phyloP scores from a whole-genome alignment of 2,113 vertebrate species.

The Istiophorus platypterus region DNA sequence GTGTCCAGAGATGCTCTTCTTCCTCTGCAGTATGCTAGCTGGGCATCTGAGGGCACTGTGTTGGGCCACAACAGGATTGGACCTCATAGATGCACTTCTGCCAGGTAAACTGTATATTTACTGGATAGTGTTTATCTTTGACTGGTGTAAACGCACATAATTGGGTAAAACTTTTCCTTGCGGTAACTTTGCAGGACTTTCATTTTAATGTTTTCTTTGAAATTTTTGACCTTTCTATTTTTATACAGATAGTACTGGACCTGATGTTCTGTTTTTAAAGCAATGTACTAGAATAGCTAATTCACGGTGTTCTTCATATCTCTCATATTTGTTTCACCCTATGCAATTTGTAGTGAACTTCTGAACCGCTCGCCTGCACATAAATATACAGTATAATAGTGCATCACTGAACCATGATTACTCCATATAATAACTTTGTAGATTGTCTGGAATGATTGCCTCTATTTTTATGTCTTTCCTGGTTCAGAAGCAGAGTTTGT shows the following conservation, averaged over 20 bases:
- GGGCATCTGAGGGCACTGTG: slow-evolving; percentile 85
- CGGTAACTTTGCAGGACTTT: not conserved
- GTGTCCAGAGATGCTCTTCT: slow-evolving; percentile 88
- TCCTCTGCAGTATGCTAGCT: slow-evolving; percentile 90
- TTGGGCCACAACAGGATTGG: slow-evolving; percentile 81
- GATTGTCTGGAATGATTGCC: slow-evolving; percentile 33
- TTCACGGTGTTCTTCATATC: not conserved
- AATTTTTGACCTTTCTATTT: not conserved
- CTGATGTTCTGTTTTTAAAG: not conserved
- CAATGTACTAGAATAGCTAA: not conserved
- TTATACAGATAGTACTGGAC: not conserved
- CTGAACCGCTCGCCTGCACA: not conserved
- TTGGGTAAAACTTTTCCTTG: not conserved
- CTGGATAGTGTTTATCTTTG: not conserved
- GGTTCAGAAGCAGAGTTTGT: slow-evolving; percentile 80
- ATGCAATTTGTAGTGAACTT: slow-evolving; percentile 8
- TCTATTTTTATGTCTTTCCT: slow-evolving; percentile 43
- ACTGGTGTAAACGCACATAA: not conserved
- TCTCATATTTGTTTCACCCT: slow-evolving; percentile 7
- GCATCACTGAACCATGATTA: slow-evolving; percentile 10
- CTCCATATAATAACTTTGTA: slow-evolving; percentile 3
- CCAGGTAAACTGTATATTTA: slow-evolving; percentile 50
- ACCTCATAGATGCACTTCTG: slow-evolving; percentile 59
- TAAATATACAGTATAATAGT: slow-evolving; percentile 9
- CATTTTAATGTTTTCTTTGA: not conserved